phyloP scores from a whole-genome alignment of 2,888 invertebrate species.

The Hymenopus coronatus region DNA sequence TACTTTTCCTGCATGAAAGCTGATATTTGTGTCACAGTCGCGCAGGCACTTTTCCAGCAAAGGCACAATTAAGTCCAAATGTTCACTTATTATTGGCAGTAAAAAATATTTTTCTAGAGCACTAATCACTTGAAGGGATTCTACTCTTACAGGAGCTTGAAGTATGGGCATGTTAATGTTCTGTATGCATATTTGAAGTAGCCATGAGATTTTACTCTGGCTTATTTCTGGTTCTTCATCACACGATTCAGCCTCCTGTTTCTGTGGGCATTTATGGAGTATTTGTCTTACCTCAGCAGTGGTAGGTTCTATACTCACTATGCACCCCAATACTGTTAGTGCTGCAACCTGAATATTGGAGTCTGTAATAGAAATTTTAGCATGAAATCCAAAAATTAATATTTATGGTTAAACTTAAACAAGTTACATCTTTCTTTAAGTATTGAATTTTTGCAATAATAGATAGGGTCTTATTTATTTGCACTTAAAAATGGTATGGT shows the following conservation, averaged over 20 bases:
- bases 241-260: not conserved
- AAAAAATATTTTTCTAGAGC: constrained; percentile 45
- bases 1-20: constrained; percentile 67
- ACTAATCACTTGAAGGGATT: constrained; percentile 40
- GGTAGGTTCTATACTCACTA: constrained; percentile 47
- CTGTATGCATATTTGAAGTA: constrained; percentile 27
- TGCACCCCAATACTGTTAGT: constrained; percentile 68
- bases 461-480: too few relatives aligned
- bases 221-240: not conserved
- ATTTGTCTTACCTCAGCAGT: constrained; percentile 28
- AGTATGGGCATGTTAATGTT: not conserved
- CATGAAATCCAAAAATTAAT: too few relatives aligned
- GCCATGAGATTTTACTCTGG: constrained; percentile 22
- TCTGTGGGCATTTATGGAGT: not conserved
- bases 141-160: constrained; percentile 20
- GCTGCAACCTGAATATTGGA: constrained; percentile 70
- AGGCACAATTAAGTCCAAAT: constrained; percentile 59
- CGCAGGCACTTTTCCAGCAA: constrained; percentile 57
- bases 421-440: too few relatives aligned
- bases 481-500: too few relatives aligned
- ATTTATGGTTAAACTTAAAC: too few relatives aligned
- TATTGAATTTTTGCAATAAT: too few relatives aligned
- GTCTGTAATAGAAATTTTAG: constrained; percentile 46
- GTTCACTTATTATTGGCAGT: constrained; percentile 52
- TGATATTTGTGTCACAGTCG: constrained; percentile 64